A percentile compares a stretch with the other conserved stretches of the same genome.
Conservation (phyloP, 2,113 vertebrate species). For the Lepus americanus region DNA sequence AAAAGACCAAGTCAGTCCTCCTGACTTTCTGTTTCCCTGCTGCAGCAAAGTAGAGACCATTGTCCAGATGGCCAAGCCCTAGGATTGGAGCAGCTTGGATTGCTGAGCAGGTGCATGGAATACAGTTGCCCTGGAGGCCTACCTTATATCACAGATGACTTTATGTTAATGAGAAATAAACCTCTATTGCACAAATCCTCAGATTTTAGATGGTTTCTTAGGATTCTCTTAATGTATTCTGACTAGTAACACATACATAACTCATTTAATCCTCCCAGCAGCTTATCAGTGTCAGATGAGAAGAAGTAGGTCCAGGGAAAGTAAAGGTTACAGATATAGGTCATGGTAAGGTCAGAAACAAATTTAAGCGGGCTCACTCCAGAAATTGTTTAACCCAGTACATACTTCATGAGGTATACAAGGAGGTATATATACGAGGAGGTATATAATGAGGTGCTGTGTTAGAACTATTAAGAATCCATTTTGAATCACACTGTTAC, state of each 20-base stretch:
- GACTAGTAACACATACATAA: not conserved
- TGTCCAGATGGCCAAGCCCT: not conserved
- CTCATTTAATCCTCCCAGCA: not conserved
- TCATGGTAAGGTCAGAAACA: not conserved
- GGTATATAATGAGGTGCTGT: not conserved
- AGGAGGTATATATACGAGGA: not conserved
- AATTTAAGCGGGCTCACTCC: not conserved
- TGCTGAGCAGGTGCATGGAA: not conserved
- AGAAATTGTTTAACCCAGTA: not conserved
- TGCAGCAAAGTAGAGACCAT: not conserved
- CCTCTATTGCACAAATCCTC: not conserved
- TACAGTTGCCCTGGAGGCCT: not conserved
- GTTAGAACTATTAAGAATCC: not conserved
- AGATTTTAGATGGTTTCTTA: not conserved
- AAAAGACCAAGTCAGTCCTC: not conserved
- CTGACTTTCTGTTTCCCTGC: not conserved
- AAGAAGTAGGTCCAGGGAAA: not conserved
- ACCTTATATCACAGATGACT: not conserved
- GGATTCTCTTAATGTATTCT: not conserved
- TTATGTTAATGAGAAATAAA: constrained; percentile 27
- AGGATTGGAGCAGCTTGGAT: not conserved
- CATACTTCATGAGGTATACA: not conserved
- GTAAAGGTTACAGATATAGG: not conserved
- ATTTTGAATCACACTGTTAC: not conserved
- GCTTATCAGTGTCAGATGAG: not conserved